Base-by-base conservation (phyloP, 2,888 invertebrate genomes). In the Schrankia costaestrigalis region DNA sequence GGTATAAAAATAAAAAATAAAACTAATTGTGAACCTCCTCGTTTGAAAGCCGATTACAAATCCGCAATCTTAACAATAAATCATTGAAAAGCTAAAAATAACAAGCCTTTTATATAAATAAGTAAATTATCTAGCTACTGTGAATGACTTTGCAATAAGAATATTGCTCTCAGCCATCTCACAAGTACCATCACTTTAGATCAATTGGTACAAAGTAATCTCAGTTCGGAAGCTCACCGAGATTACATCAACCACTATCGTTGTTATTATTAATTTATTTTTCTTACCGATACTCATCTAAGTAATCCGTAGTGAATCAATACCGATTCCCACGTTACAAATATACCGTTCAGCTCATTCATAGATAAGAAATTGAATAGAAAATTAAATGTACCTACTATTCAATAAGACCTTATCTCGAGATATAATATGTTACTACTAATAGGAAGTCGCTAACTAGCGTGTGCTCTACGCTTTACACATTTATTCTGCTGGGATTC, bases 301-400 rank as follows among this genome's bases (percentile, higher is more conserved):
- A 69, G 75, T 84, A 84, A 84, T 79, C 78, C 78, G 74, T 59
- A 73, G 69, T 62, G 69, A 63, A 64, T 58, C 67, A 67, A 67
- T 73, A 70, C 75, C 61, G 68, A 74, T 82, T 85, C 84, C 77
- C 84, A 85, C 84, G 83, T 78, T 75, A 76, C 75, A 58, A 71
- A 75, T 76, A 69, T 66, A 69, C 61, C 56, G 59, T 62, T 56
- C 66, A 63, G 65, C 64, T 71, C 66, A 71, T 69, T 78, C 65
- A 72, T 48, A 79, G 82, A 83, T 82, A 81, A 81, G 76, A 59
- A 60, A 69, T 77, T 79, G 69, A 78, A 82, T 80, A 69, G 75
- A 71, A 78, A 74, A 82, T 78, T 77, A 80, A 78, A 79, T 73
- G 75, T 73, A 67, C 66, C 63, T 73, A 67, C 66, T 63, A 64